phyloP scores from a whole-genome alignment of 2,888 invertebrate species.

The Athetis lepigone region DNA sequence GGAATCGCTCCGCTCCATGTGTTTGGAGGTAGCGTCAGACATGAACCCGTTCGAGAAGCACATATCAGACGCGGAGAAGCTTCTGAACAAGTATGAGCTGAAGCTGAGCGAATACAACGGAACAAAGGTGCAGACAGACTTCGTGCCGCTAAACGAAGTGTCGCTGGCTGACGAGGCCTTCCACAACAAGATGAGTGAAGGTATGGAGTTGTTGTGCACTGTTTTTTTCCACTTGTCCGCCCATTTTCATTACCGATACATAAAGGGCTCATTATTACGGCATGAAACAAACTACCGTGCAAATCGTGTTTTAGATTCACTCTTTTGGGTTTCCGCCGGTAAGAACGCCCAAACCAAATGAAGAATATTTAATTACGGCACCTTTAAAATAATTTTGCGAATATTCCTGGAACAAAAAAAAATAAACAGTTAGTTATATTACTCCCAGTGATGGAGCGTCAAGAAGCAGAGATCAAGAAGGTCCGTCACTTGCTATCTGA shows the following conservation, averaged over 20 bases:
- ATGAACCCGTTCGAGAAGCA: conserved; percentile 83
- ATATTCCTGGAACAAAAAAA: too few relatives aligned
- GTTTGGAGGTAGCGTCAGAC: conserved; percentile 76
- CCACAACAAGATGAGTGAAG: conserved; percentile 88
- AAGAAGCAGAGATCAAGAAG: conserved; percentile 83
- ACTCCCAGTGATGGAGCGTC: conserved; percentile 84
- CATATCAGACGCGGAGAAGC: conserved; percentile 87
- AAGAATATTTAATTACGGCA: too few relatives aligned
- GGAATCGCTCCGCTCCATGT: conserved; percentile 81
- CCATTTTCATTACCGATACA: too few relatives aligned
- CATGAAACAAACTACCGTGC: too few relatives aligned
- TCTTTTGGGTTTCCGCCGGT: too few relatives aligned
- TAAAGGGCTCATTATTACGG: too few relatives aligned
- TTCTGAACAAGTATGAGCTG: conserved; percentile 90
- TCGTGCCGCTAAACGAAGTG: conserved; percentile 84
- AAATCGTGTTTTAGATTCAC: too few relatives aligned
- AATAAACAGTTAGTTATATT: too few relatives aligned
- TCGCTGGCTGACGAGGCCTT: conserved; percentile 87
- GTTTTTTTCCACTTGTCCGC: too few relatives aligned
- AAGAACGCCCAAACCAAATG: too few relatives aligned
- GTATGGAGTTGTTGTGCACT: conserved; percentile 62
- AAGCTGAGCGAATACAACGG: conserved; percentile 88
- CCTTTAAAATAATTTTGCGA: too few relatives aligned
- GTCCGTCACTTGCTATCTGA: conserved; percentile 81
- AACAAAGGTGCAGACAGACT: conserved; percentile 80